phyloP scores from a whole-genome alignment of 30 jellyfish, hydroid and myxozoan genomes.

The Aurelia coerulea region DNA sequence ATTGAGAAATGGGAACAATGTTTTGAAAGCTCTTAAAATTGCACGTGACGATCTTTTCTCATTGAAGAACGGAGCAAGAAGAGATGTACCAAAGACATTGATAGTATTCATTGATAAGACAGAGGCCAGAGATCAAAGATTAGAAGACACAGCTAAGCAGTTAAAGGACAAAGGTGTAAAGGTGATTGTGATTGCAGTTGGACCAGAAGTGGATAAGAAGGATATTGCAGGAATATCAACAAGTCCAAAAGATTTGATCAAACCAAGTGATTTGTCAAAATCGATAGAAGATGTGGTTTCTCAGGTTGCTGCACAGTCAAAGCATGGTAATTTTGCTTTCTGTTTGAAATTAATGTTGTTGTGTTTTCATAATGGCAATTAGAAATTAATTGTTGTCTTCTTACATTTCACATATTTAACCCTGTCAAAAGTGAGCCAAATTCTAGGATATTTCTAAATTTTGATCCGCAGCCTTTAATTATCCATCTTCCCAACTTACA shows the following conservation, averaged over 20 bases:
- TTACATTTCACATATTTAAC: too few species aligned
- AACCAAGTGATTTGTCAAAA: slow-evolving; percentile 12
- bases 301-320: not conserved
- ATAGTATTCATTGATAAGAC: slow-evolving; percentile 56
- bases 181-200: slow-evolving; percentile 58
- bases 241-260: not conserved
- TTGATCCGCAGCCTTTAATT: too few species aligned
- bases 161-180: slow-evolving; percentile 42
- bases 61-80: slow-evolving; percentile 32
- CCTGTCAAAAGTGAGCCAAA: too few species aligned
- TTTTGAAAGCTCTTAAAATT: slow-evolving; percentile 56
- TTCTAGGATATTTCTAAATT: too few species aligned
- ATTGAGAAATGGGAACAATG: slow-evolving; percentile 8
- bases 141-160: slow-evolving; percentile 16
- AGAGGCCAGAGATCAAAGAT: not conserved
- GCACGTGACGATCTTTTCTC: slow-evolving; percentile 35
- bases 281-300: not conserved
- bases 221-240: slow-evolving; percentile 29
- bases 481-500: too few species aligned
- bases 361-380: too few species aligned
- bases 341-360: too few species aligned
- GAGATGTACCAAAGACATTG: slow-evolving; percentile 48
- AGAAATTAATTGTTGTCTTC: too few species aligned
- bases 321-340: not conserved
- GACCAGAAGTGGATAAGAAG: slow-evolving; percentile 23